Percentiles rank a stretch among this genome's conserved stretches.
Evolutionary conservation across 2,113 vertebrate species (phyloP).

Genomic region (Stercorarius parasiticus): DNA sequence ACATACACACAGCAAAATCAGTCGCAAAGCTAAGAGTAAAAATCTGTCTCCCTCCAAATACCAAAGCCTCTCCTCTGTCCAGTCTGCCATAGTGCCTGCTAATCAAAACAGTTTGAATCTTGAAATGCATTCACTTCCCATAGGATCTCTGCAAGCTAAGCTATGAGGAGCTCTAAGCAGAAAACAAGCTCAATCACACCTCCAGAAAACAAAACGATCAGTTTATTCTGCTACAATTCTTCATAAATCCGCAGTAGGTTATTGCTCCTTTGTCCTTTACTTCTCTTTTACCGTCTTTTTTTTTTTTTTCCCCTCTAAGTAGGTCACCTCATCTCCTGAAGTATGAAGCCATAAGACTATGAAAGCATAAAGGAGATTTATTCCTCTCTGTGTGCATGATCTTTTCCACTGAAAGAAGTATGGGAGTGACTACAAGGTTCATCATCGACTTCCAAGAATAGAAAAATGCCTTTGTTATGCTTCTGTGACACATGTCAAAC

Average conservation of each 20-base stretch:
- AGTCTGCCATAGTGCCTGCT: neutral
- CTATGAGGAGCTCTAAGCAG: neutral
- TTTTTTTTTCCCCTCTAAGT: neutral
- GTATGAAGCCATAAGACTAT: constrained; percentile 44
- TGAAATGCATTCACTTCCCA: neutral
- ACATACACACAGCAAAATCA: neutral
- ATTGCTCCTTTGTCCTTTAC: constrained; percentile 56
- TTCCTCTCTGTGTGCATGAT: constrained; percentile 22
- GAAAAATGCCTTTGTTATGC: constrained; percentile 36
- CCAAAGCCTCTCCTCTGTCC: neutral
- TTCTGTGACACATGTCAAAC: neutral
- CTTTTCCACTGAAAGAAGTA: constrained; percentile 29
- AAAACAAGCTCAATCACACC: neutral
- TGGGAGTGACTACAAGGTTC: constrained; percentile 31
- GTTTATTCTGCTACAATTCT: constrained; percentile 18
- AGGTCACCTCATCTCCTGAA: constrained; percentile 54
- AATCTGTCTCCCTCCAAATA: neutral
- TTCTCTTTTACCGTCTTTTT: neutral
- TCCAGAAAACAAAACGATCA: neutral
- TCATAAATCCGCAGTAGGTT: neutral
- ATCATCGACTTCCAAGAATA: constrained; percentile 15
- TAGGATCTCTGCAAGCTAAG: neutral
- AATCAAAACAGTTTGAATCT: neutral
- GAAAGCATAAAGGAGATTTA: constrained; percentile 67
- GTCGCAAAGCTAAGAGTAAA: neutral